Base-by-base conservation (phyloP, 2,797 vertebrate genomes). In the Hyperoplus immaculatus region DNA sequence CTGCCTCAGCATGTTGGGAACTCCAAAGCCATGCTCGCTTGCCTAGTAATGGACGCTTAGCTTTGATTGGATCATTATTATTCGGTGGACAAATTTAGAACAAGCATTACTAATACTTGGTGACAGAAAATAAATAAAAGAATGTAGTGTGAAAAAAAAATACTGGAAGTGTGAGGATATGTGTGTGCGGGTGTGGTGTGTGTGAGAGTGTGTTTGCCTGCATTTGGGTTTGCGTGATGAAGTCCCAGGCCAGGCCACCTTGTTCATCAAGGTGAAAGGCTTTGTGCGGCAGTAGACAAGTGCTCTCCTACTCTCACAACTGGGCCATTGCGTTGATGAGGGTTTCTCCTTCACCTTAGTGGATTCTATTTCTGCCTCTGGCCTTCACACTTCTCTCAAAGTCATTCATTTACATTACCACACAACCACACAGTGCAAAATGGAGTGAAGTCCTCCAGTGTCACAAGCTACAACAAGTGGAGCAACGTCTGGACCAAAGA, bases 351-450 rank as follows among this genome's bases (percentile, higher is more conserved):
- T 81, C 69, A 67, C 61, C 70, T 71, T 59, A 38, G 69, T 68
- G 72, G 78, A 68, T 84, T 89, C 84, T 78, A 70, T 92, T 87
- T 89, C 54, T 80, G 69, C 45, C 61, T 63, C 38, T 41, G 80
- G 63, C 88, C 88, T 90, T 89, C 62, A 67, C 72, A 77, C 75
- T 84, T 69, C 72, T 62, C 79, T 89, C 81, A 91, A 88, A 87
- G 86, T 80, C 83, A 81, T 83, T 84, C 61, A 73, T 76, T 63
- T 73, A 78, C 75, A 67, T 78, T 54, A 66, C 50, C 5, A 11
- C 53, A 58, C 63, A 60, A 39, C 21, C 77, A 29, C 29, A 29
- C 29, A 3, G 29, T 73, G 65, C 61, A 39, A 29, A 41, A 55
- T 36, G 36, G 65, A 49, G 42, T 9, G 15, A 85, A 81, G 56